Percentiles rank a stretch among this genome's conserved stretches.
These are phyloP conservation scores for Sciurus niger DNA, from an alignment of 2,113 vertebrate species.

Conservation along the genomic window DNA sequence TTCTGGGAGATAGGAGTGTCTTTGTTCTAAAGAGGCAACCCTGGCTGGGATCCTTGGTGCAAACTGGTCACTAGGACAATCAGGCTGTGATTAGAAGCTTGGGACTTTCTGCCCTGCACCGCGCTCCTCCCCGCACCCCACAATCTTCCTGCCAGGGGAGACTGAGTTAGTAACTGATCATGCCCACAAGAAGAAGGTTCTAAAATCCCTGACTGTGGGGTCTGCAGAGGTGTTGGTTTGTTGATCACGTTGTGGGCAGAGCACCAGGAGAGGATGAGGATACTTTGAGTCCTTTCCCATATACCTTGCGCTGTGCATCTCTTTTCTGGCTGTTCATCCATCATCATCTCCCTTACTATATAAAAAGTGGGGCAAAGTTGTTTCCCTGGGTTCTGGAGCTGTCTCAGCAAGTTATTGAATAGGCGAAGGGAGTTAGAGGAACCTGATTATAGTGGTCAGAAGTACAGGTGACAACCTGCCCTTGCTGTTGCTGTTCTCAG, in stretches of 20 bases:
- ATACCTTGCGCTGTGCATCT: neutral
- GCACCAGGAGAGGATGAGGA: neutral
- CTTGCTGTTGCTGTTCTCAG: neutral
- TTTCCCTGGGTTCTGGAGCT: neutral
- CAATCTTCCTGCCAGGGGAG: neutral
- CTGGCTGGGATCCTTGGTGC: neutral
- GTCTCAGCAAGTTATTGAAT: too few species aligned
- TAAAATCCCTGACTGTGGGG: neutral
- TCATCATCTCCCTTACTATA: too few species aligned
- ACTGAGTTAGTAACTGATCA: neutral
- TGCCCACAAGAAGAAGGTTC: neutral
- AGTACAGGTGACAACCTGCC: neutral
- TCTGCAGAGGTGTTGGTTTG: neutral
- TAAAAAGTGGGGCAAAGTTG: rapidly evolving
- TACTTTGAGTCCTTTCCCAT: too few species aligned
- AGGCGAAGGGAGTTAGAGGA: neutral
- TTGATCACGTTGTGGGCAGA: neutral
- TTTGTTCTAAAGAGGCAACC: neutral
- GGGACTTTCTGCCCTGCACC: neutral
- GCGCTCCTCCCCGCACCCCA: too few species aligned
- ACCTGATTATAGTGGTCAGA: rapidly evolving
- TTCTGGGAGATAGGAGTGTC: neutral
- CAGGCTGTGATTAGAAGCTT: neutral
- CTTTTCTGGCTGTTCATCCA: neutral
- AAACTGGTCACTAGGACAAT: neutral